A percentile compares a stretch with the other conserved stretches of the same genome.
Evolutionary conservation across 2,113 vertebrate genomes (phyloP).

Genomic region (Ursus arctos): DNA sequence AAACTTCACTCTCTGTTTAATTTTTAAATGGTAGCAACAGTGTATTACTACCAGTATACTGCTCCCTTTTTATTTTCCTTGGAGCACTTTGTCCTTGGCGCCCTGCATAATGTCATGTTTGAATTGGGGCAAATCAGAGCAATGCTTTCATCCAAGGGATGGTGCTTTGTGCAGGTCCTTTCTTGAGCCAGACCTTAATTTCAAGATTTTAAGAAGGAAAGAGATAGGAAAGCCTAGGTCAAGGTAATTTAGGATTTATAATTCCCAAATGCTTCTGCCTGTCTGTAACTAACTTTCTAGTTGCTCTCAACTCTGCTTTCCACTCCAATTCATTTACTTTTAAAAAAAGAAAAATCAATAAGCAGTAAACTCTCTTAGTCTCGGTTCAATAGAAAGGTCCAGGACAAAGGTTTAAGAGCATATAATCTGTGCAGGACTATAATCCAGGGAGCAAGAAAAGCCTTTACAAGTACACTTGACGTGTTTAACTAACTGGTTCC

Average conservation of each 20-base stretch:
- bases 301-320: background rate
- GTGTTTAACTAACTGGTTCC: background rate
- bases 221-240: conserved; percentile 15
- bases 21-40: background rate
- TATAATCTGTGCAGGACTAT: background rate
- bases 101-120: background rate
- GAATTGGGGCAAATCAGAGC: background rate
- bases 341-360: background rate
- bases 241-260: conserved; percentile 57
- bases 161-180: background rate
- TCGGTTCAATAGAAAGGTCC: background rate
- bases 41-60: background rate
- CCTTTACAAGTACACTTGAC: background rate
- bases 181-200: background rate
- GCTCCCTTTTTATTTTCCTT: background rate
- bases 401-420: background rate
- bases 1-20: conserved; percentile 20
- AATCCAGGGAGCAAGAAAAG: background rate
- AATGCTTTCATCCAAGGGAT: background rate
- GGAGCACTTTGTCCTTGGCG: background rate
- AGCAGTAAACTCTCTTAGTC: background rate
- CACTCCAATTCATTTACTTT: background rate
- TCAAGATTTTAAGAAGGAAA: conserved; percentile 28
- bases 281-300: background rate
- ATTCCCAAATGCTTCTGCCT: background rate